phyloP scores from a whole-genome alignment of 2,113 vertebrate species.

The Gobius niger region DNA sequence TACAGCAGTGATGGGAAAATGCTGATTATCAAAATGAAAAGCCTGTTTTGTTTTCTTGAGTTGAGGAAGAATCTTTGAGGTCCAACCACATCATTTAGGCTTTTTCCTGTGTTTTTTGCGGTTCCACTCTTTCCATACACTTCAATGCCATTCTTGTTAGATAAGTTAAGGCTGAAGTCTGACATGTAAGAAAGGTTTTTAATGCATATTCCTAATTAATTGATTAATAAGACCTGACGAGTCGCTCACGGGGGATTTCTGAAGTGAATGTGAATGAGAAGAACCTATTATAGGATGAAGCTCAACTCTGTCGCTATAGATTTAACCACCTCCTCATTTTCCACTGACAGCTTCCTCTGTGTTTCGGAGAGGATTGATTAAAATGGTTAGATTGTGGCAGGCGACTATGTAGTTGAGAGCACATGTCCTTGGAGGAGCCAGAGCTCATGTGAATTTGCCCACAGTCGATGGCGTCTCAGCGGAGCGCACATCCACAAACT shows the following conservation, averaged over 20 bases:
- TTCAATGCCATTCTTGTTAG: constrained; percentile 34
- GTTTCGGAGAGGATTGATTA: constrained; percentile 60
- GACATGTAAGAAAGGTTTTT: constrained; percentile 35
- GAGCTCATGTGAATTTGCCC: constrained; percentile 31
- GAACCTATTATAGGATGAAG: constrained; percentile 10
- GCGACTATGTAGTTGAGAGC: constrained; percentile 61
- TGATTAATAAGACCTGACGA: constrained; percentile 62
- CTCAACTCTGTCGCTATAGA: constrained; percentile 23
- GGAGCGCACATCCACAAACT: constrained; percentile 51
- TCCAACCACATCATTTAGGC: constrained; percentile 52
- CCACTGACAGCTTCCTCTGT: constrained; percentile 23
- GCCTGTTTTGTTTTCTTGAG: constrained; percentile 37
- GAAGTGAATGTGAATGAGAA: constrained; percentile 52
- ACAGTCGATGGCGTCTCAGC: constrained; percentile 41
- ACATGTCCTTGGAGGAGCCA: constrained; percentile 49
- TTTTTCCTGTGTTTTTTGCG: constrained; percentile 44
- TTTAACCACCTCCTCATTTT: constrained; percentile 10
- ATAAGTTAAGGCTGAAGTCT: constrained; percentile 35
- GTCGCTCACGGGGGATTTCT: constrained; percentile 47
- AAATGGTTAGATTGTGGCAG: constrained; percentile 68
- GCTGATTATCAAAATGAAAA: constrained; percentile 70
- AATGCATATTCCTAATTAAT: constrained; percentile 56
- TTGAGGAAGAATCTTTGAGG: constrained; percentile 52
- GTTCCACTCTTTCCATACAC: constrained; percentile 12
- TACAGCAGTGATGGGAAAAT: constrained; percentile 43